phyloP scores from a whole-genome alignment of 2,113 vertebrate genomes.

The Sinocyclocheilus anshuiensis region DNA sequence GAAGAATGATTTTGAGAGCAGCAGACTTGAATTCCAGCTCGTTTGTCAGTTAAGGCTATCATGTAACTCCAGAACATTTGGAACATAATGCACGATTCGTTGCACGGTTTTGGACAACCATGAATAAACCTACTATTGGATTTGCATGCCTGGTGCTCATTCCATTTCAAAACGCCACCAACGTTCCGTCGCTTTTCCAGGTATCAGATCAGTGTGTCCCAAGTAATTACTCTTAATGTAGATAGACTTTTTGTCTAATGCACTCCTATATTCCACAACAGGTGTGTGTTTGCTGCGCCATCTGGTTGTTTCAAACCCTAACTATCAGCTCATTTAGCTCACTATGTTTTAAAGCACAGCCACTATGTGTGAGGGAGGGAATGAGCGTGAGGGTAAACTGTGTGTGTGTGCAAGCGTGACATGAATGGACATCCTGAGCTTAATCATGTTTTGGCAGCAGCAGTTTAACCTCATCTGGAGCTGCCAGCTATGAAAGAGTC shows the following conservation, averaged over 20 bases:
- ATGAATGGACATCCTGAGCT: constrained; percentile 23
- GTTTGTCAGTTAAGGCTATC: neutral
- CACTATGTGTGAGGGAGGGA: constrained; percentile 16
- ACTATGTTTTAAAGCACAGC: neutral
- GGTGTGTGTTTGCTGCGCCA: neutral
- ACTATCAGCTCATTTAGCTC: neutral
- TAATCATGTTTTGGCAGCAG: constrained; percentile 38
- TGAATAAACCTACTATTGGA: neutral
- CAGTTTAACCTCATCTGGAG: constrained; percentile 31
- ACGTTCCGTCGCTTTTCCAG: neutral
- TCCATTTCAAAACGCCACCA: neutral
- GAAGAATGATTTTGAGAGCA: neutral
- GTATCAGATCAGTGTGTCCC: neutral
- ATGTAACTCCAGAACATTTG: neutral
- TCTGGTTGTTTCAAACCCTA: neutral
- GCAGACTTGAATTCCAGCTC: neutral
- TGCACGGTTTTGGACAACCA: neutral
- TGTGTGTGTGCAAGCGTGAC: neutral
- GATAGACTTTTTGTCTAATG: neutral
- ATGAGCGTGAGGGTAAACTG: neutral
- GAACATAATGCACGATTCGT: neutral
- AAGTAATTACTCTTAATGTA: neutral
- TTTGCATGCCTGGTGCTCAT: neutral
- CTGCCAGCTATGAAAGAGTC: constrained; percentile 50
- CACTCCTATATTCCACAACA: neutral